phyloP scores from a whole-genome alignment of 1,140 invertebrate genomes.

The Cydia fagiglandana region DNA sequence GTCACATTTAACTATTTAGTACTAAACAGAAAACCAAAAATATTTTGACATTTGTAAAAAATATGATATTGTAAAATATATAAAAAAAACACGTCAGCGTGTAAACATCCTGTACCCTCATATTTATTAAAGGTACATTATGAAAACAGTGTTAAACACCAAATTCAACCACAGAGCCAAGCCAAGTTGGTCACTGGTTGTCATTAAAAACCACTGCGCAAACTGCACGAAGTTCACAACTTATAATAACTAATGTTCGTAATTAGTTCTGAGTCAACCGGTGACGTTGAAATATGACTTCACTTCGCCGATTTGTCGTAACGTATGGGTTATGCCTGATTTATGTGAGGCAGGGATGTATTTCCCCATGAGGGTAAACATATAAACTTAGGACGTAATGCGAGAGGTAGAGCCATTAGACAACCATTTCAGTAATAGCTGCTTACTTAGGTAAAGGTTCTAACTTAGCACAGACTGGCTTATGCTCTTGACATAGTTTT shows the following conservation, averaged over 20 bases:
- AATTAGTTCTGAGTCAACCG: conserved; percentile 16
- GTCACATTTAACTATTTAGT: no score
- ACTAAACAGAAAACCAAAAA: no score
- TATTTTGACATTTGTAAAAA: no score
- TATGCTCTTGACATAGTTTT: no score
- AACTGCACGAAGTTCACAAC: conserved; percentile 1
- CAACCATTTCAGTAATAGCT: conserved; percentile 13
- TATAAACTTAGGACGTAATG: conserved; percentile 16
- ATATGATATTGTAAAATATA: no score
- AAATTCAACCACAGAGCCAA: background rate
- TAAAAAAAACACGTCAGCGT: no score
- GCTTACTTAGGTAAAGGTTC: background rate
- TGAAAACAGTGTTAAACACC: no score
- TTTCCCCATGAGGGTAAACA: conserved; percentile 16
- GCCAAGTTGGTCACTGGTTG: background rate
- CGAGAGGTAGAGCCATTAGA: background rate
- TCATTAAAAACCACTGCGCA: conserved; percentile 8
- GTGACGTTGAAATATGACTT: conserved; percentile 18
- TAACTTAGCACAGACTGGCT: background rate
- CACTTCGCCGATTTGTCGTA: conserved; percentile 20
- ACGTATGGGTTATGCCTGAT: conserved; percentile 16
- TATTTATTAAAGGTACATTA: no score
- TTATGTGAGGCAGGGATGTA: conserved; percentile 12
- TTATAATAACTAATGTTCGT: conserved; percentile 10
- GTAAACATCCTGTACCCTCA: no score